These are phyloP conservation scores for Phrynocephalus forsythii DNA, from an alignment of 2,797 vertebrate genomes.

Conservation along the genomic window DNA sequence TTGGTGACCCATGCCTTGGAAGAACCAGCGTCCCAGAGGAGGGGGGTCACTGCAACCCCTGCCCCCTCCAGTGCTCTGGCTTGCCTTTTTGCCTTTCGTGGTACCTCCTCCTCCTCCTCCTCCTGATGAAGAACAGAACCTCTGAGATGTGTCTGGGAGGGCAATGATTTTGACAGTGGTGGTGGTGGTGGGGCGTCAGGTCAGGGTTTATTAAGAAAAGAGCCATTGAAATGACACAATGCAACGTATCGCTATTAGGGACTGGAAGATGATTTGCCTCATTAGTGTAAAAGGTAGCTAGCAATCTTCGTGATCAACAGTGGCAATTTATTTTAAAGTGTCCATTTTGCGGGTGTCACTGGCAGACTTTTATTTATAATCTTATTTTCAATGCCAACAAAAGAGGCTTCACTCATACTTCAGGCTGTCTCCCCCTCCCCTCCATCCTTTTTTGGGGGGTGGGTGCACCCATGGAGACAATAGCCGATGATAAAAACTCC, in stretches of 20 bases:
- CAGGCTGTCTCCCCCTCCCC: conserved; percentile 34
- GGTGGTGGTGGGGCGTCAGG: conserved; percentile 43
- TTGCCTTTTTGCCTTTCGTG: too few relatives aligned
- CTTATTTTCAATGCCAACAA: conserved; percentile 85
- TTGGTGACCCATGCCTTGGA: neutral
- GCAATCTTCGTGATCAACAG: conserved; percentile 81
- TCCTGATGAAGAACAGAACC: conserved; percentile 61
- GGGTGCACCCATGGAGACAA: conserved; percentile 72
- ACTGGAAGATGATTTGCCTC: conserved; percentile 76
- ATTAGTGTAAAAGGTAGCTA: conserved; percentile 81
- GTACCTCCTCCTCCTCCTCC: too few relatives aligned
- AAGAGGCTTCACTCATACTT: conserved; percentile 82
- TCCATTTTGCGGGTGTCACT: conserved; percentile 84
- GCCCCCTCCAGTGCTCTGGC: too few relatives aligned
- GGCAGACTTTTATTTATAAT: conserved; percentile 85
- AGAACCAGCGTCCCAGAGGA: too few relatives aligned
- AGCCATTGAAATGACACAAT: neutral
- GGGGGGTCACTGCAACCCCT: too few relatives aligned
- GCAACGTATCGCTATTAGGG: conserved; percentile 77
- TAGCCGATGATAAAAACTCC: conserved; percentile 78
- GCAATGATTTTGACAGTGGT: neutral
- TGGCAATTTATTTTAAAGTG: conserved; percentile 85
- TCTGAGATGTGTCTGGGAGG: conserved; percentile 61
- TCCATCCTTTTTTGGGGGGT: conserved; percentile 11
- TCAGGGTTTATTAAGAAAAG: neutral